phyloP scores from a whole-genome alignment of 2,797 vertebrate genomes.

The Acrossocheilus fasciatus region DNA sequence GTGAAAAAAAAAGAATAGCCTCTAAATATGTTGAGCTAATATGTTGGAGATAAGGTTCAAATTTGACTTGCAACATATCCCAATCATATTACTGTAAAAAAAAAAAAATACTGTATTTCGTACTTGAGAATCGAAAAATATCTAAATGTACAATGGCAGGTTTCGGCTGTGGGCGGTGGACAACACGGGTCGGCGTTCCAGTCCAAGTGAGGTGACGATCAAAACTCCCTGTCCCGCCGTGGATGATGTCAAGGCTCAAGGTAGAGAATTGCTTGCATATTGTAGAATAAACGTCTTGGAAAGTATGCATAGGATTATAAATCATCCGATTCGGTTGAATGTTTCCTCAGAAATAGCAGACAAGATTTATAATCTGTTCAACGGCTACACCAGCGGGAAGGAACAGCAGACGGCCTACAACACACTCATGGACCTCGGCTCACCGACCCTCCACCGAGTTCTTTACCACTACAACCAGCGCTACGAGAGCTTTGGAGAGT shows the following conservation, averaged over 20 bases:
- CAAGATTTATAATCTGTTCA: constrained; percentile 99
- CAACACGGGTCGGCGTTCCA: constrained; percentile 94
- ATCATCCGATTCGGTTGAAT: constrained; percentile 1
- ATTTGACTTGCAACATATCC: background rate
- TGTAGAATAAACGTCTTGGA: background rate
- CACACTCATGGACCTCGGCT: constrained; percentile 93
- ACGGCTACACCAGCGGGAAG: constrained; percentile 97
- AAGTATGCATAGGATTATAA: background rate
- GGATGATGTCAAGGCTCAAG: constrained; percentile 98
- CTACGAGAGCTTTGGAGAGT: constrained; percentile 97
- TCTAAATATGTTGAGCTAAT: background rate
- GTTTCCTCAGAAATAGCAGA: constrained; percentile 90
- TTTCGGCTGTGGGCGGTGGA: constrained; percentile 97
- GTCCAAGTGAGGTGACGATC: constrained; percentile 92
- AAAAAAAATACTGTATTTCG: background rate
- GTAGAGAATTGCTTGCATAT: constrained; percentile 73
- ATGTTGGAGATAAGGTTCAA: background rate
- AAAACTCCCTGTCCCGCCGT: constrained; percentile 96
- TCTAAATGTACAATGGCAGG: constrained; percentile 73
- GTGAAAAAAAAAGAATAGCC: too few relatives aligned
- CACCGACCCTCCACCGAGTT: constrained; percentile 93
- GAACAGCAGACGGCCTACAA: constrained; percentile 99
- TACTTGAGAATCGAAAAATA: background rate
- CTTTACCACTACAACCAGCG: constrained; percentile 98
- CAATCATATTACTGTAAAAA: background rate